Evolutionary conservation across 2,888 invertebrate species (phyloP).

Genomic region (Lochmaea crataegi): DNA sequence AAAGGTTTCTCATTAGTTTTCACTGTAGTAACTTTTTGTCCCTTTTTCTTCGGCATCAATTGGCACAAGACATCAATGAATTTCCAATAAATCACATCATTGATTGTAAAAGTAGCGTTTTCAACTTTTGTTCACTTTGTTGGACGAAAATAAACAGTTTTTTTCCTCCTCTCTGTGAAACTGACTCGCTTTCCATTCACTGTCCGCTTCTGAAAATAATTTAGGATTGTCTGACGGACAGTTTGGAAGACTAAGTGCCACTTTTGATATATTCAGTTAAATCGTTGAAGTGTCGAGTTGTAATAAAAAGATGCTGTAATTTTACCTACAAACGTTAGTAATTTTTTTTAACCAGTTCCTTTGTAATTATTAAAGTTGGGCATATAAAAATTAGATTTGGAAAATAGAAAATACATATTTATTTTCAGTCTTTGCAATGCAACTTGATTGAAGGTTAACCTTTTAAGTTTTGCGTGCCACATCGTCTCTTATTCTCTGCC

Average conservation of each 20-base stretch:
- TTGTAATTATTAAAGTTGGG: too few relatives aligned
- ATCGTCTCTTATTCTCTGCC: too few relatives aligned
- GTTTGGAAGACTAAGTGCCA: not conserved
- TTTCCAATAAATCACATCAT: constrained; percentile 22
- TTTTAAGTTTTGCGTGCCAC: too few relatives aligned
- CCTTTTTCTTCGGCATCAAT: constrained; percentile 11
- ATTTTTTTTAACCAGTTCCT: too few relatives aligned
- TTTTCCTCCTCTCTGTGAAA: constrained; percentile 4
- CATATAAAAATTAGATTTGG: too few relatives aligned
- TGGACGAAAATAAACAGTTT: constrained; percentile 16
- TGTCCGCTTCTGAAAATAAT: constrained; percentile 1
- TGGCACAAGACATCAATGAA: constrained; percentile 18
- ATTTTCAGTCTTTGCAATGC: too few relatives aligned
- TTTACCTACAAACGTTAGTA: not conserved
- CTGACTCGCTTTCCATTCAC: constrained; percentile 5
- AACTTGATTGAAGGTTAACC: too few relatives aligned
- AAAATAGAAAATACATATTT: too few relatives aligned
- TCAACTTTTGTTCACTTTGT: constrained; percentile 20
- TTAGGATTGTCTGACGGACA: constrained; percentile 4
- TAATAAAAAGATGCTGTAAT: not conserved
- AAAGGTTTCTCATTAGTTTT: not conserved
- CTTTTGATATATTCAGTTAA: constrained; percentile 11
- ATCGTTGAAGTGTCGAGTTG: not conserved
- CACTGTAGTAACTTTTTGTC: not conserved
- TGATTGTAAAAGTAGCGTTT: constrained; percentile 20